phyloP scores from a whole-genome alignment of 2,797 vertebrate genomes.

The Mormyrops attenuatus region DNA sequence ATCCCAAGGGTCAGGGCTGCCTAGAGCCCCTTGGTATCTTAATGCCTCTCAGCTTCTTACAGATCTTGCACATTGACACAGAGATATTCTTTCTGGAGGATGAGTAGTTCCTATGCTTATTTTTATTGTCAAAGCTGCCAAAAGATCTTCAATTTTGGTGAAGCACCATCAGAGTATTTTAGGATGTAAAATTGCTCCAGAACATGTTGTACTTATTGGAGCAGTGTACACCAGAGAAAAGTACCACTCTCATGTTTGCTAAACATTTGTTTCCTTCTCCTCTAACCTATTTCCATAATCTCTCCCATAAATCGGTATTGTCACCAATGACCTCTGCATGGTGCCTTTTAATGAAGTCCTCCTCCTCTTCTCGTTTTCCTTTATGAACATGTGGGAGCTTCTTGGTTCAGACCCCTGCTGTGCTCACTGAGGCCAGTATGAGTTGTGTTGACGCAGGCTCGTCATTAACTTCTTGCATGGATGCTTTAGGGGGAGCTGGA shows the following conservation, averaged over 20 bases:
- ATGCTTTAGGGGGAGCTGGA: constrained; percentile 90
- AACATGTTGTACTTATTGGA: neutral
- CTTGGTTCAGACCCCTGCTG: neutral
- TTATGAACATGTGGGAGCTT: neutral
- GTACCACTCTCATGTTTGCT: neutral
- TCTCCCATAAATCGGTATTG: neutral
- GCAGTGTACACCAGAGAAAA: neutral
- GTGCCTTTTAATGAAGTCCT: neutral
- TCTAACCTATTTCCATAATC: neutral
- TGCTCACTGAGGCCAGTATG: neutral
- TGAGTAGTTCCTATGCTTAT: neutral
- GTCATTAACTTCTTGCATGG: constrained; percentile 18
- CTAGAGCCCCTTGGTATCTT: constrained; percentile 41
- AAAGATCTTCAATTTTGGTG: constrained; percentile 17
- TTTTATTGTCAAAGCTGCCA: neutral
- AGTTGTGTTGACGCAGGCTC: neutral
- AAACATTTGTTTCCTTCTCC: neutral
- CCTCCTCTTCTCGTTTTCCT: neutral
- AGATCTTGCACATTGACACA: constrained; percentile 6
- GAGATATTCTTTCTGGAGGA: neutral
- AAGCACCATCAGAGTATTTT: constrained; percentile 4
- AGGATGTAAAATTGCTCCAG: constrained; percentile 8
- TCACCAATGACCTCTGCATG: neutral
- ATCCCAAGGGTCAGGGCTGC: constrained; percentile 55
- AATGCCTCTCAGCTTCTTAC: constrained; percentile 35